A percentile compares a stretch with the other conserved stretches of the same genome.
These are phyloP conservation scores for Lycodopsis pacificus DNA, from an alignment of 2,797 vertebrate species.

Conservation along the genomic window DNA sequence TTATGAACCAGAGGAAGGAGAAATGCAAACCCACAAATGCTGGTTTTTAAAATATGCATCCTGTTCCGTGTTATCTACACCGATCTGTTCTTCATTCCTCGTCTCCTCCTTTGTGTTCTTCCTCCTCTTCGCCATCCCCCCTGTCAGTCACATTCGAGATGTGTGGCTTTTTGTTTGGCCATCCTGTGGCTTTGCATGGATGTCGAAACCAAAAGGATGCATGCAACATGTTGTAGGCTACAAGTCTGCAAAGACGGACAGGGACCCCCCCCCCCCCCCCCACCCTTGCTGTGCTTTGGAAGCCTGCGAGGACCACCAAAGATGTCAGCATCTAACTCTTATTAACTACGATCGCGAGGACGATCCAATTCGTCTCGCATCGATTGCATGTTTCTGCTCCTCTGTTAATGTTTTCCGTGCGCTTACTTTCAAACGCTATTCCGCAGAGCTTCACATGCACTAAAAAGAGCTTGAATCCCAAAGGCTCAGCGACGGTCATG, in stretches of 20 bases:
- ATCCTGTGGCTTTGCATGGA: slow-evolving; percentile 66
- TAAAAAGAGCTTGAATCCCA: slow-evolving; percentile 35
- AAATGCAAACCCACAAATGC: slow-evolving; percentile 4
- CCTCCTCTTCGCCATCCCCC: slow-evolving; percentile 11
- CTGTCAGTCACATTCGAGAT: slow-evolving; percentile 53
- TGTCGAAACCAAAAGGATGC: slow-evolving; percentile 64
- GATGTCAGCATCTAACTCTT: slow-evolving; percentile 64
- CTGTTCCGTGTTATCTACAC: slow-evolving; percentile 13
- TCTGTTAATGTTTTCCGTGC: slow-evolving; percentile 21
- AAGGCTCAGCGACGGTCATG: slow-evolving; percentile 63
- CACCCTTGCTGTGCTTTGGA: background rate
- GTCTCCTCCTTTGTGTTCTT: slow-evolving; percentile 36
- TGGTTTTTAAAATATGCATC: background rate
- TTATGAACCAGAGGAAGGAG: background rate
- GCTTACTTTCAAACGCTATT: slow-evolving; percentile 16
- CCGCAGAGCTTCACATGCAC: slow-evolving; percentile 44
- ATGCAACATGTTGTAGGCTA: slow-evolving; percentile 69
- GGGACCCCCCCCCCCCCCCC: background rate
- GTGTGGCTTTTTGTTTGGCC: slow-evolving; percentile 69
- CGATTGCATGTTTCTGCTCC: slow-evolving; percentile 22
- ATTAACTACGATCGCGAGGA: slow-evolving; percentile 68
- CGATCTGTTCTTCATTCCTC: slow-evolving; percentile 13
- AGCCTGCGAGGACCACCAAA: slow-evolving; percentile 74
- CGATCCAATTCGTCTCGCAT: slow-evolving; percentile 46
- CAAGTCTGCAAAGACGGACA: slow-evolving; percentile 60